A percentile compares a stretch with the other conserved stretches of the same genome.
phyloP scores from a whole-genome alignment of 2,113 vertebrate genomes.

The Isichthys henryi region DNA sequence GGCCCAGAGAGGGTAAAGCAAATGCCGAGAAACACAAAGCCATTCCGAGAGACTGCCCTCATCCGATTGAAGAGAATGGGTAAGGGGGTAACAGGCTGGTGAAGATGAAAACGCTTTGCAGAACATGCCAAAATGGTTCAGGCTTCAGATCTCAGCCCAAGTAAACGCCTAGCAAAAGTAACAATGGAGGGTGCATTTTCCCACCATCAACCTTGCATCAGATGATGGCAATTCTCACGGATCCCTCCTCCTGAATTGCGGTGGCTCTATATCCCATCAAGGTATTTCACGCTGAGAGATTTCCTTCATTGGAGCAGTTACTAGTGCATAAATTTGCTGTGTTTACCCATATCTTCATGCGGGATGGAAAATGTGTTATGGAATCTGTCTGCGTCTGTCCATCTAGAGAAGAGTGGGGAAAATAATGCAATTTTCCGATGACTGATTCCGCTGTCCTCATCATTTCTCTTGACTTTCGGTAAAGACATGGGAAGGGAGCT shows the following conservation, averaged over 20 bases:
- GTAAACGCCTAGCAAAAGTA: not conserved
- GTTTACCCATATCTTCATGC: not conserved
- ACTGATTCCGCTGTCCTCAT: slow-evolving; percentile 22
- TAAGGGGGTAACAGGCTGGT: not conserved
- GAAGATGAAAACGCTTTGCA: not conserved
- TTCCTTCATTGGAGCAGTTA: not conserved
- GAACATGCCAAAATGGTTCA: not conserved
- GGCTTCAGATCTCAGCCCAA: not conserved
- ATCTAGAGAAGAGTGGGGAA: not conserved
- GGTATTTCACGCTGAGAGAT: not conserved
- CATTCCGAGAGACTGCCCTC: not conserved
- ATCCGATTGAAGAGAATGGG: not conserved
- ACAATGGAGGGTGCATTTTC: not conserved
- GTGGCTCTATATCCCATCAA: not conserved
- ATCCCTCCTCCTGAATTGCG: not conserved
- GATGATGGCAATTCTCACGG: not conserved
- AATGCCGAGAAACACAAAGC: not conserved
- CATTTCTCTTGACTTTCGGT: slow-evolving; percentile 14
- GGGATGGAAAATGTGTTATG: not conserved
- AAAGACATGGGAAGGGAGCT: slow-evolving; percentile 18
- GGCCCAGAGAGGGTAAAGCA: not conserved
- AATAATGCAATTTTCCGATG: slow-evolving; percentile 27
- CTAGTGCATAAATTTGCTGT: not conserved
- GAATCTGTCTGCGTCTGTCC: not conserved
- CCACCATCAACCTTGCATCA: not conserved